Evolutionary conservation across 2,797 vertebrate genomes (phyloP), one percentile per base, ranked within the genome.

Genomic region (Oreonectes daqikongensis): DNA sequence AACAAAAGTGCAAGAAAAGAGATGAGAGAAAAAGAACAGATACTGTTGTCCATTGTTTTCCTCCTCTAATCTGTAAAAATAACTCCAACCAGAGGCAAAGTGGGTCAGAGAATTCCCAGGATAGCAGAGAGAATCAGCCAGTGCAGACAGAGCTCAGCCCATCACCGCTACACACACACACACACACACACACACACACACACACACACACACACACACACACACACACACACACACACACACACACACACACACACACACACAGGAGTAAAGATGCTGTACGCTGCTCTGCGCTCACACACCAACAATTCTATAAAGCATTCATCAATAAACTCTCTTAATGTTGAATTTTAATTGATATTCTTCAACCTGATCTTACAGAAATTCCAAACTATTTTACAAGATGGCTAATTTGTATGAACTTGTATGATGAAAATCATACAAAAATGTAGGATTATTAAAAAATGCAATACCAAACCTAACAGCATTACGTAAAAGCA

Each of bases 21-120:
- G 42, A 42, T 44, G 61, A 24, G 64, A 24, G 68, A 46, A 14
- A 18, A 44, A 26, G 22, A 77, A 78, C 44, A 26, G 30, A 52
- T 38, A 77, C 59, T 24, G 4, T 17, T 42, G n/a, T 44, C 84
- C 82, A 89, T 89, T 90, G 89, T 90, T 87, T 85, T 79, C 75
- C 86, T 78, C 82, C 66, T 86, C 86, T 90, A 90, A 91, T 86
- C 91, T 89, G 82, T 92, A 92, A 93, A 93, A 93, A 93, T 92
- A 92, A 91, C 90, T 85, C 83, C 83, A 84, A 86, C 87, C 83
- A 86, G 87, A 87, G 30, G 83, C 89, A 90, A 94, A 93, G 83
- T 93, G 88, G 92, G 92, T 93, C 92, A 93, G 85, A 90, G 86
- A 89, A 91, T 90, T 92, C 92, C 91, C 92, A 88, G 57, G 84